Conservation (phyloP, 2,797 vertebrate genomes). For the Catharus ustulatus region DNA sequence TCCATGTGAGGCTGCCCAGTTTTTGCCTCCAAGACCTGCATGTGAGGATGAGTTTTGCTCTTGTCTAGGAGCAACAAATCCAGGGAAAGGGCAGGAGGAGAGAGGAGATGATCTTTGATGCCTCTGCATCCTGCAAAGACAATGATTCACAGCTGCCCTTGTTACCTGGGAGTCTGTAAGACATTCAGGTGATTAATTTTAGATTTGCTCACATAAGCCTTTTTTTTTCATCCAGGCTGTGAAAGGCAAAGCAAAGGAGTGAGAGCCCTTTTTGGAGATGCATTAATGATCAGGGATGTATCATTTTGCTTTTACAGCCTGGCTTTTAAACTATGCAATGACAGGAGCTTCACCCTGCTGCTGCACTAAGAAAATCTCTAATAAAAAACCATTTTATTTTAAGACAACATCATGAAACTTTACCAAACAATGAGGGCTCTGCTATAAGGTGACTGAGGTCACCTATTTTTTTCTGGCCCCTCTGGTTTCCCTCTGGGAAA, state of each 20-base stretch:
- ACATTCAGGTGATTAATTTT: constrained; percentile 18
- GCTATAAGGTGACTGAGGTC: not conserved
- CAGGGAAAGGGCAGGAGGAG: not conserved
- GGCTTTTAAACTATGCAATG: constrained; percentile 5
- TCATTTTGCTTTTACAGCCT: not conserved
- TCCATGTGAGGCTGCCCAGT: not conserved
- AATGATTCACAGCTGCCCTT: not conserved
- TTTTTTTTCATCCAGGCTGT: not conserved
- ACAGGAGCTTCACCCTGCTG: not conserved
- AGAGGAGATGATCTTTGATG: not conserved
- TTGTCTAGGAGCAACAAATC: not conserved
- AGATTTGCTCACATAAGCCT: not conserved
- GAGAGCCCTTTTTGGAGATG: constrained; percentile 13
- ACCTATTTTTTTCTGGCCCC: not conserved
- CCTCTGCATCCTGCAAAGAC: not conserved
- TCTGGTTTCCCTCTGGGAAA: not conserved
- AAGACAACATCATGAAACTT: not conserved
- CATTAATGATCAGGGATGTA: not conserved
- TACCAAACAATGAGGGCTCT: not conserved
- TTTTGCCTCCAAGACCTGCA: not conserved
- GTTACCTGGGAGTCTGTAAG: not conserved
- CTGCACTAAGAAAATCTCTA: not conserved
- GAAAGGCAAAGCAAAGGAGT: constrained; percentile 6
- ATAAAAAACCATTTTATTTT: not conserved
- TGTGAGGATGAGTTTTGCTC: not conserved